Evolutionary conservation across 1,140 invertebrate species (phyloP).

Genomic region (Drosophila prosaltans): DNA sequence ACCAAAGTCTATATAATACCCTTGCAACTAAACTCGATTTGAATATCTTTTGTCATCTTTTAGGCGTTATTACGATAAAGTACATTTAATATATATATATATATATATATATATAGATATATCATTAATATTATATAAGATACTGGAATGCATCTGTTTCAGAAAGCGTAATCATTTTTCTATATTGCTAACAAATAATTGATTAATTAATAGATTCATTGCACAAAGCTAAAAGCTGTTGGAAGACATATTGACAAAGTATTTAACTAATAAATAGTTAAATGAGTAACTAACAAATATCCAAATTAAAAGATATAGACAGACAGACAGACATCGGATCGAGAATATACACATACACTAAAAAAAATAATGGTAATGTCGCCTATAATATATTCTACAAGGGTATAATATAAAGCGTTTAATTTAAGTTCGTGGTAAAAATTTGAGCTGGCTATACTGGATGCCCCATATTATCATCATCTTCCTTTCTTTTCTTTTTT

Average conservation of each 20-base stretch:
- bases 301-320: not conserved
- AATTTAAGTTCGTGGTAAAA: not conserved
- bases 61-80: no score
- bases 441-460: not conserved
- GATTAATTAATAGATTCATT: no score
- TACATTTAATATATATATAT: no score
- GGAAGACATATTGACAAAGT: not conserved
- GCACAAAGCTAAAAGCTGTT: not conserved
- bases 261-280: not conserved
- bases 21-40: not conserved
- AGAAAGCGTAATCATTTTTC: not conserved
- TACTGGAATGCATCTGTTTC: no score
- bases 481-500: not conserved
- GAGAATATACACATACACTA: no score
- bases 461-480: not conserved
- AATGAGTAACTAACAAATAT: no score
- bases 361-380: no score
- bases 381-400: not conserved
- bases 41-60: not conserved
- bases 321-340: not conserved
- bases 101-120: slow-evolving; percentile 7
- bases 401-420: not conserved
- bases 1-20: slow-evolving; percentile 19
- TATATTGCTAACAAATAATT: no score
- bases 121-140: no score